These are phyloP conservation scores for Coracopsis vasa DNA, from an alignment of 2,113 vertebrate genomes.

Conservation along the genomic window DNA sequence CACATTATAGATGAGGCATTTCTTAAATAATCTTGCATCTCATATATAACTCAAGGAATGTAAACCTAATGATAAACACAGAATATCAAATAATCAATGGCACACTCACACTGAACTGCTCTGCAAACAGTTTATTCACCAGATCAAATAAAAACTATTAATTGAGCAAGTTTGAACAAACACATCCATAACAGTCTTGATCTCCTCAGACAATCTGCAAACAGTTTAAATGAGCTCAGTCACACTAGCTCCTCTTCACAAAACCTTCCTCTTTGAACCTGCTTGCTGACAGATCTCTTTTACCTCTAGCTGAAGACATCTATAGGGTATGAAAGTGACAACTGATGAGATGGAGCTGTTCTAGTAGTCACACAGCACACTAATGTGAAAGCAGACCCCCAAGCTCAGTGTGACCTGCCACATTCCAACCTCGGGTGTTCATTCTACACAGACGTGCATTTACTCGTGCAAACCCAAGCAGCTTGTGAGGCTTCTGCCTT, in stretches of 20 bases:
- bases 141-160: constrained; percentile 69
- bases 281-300: background rate
- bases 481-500: background rate
- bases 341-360: background rate
- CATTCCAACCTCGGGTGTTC: background rate
- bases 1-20: constrained; percentile 24
- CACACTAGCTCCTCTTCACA: background rate
- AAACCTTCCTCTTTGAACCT: constrained; percentile 21
- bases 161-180: constrained; percentile 64
- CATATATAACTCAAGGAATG: background rate
- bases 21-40: constrained; percentile 27
- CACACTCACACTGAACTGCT: constrained; percentile 35
- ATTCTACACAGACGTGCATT: accelerated
- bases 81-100: constrained; percentile 55
- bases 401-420: background rate
- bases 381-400: accelerated
- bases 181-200: constrained; percentile 59
- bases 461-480: background rate
- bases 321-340: background rate
- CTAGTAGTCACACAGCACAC: background rate
- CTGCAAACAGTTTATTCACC: constrained; percentile 57
- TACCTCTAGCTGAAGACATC: background rate
- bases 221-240: constrained; percentile 56
- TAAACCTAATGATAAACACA: constrained; percentile 28
- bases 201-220: constrained; percentile 56